Evolutionary conservation across 2,888 invertebrate genomes (phyloP).

Genomic region (Hydrotaea diabolus): DNA sequence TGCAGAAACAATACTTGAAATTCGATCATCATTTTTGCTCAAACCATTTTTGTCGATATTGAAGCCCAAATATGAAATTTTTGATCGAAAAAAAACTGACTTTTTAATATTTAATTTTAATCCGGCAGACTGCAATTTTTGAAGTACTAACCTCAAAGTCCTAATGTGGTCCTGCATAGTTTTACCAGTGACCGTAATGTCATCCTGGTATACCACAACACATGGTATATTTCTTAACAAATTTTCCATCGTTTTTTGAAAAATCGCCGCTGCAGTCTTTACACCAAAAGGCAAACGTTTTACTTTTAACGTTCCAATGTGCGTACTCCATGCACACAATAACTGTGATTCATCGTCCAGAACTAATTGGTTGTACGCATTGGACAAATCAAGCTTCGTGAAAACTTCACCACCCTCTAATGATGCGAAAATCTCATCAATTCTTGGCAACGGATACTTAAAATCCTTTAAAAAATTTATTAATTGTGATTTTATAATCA

Average conservation of each 20-base stretch:
- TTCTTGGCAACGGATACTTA: too few species aligned
- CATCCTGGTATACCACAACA: too few species aligned
- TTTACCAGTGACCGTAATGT: too few species aligned
- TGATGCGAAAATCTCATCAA: too few species aligned
- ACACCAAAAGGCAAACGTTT: too few species aligned
- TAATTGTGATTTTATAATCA: too few species aligned
- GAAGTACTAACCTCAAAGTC: constrained; percentile 50
- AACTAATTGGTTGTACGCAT: constrained; percentile 36
- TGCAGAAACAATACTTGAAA: constrained; percentile 46
- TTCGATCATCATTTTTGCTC: constrained; percentile 31
- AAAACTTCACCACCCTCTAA: constrained; percentile 40
- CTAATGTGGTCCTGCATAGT: constrained; percentile 26
- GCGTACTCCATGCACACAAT: too few species aligned
- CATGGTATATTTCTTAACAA: constrained; percentile 13
- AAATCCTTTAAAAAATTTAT: constrained; percentile 23
- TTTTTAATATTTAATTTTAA: constrained; percentile 69
- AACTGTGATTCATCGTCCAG: constrained; percentile 31
- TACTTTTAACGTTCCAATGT: too few species aligned
- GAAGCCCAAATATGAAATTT: too few species aligned
- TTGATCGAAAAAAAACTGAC: constrained; percentile 40
- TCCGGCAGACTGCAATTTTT: constrained; percentile 66
- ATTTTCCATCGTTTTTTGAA: too few species aligned
- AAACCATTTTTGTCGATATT: constrained; percentile 69
- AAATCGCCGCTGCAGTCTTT: too few species aligned
- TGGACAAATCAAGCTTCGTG: constrained; percentile 29